phyloP scores from a whole-genome alignment of 2,797 vertebrate genomes.

The Botia kubotai region DNA sequence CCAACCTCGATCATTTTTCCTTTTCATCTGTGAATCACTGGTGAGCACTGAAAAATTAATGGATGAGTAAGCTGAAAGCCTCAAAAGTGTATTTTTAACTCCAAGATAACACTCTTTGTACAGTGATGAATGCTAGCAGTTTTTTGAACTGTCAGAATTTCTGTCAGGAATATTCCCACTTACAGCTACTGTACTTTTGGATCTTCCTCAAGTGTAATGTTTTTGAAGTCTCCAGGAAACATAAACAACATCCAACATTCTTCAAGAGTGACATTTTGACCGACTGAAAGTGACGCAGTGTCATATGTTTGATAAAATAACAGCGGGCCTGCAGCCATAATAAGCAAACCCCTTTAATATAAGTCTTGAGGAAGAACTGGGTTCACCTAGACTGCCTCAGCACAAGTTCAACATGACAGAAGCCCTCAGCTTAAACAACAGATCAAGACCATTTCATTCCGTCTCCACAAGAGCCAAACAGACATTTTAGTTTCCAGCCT shows the following conservation, averaged over 20 bases:
- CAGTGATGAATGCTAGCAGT: conserved; percentile 21
- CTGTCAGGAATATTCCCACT: conserved; percentile 29
- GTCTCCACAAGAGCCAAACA: not conserved
- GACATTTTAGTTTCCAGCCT: not conserved
- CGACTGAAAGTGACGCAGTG: not conserved
- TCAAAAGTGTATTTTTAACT: conserved; percentile 65
- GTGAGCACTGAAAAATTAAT: conserved; percentile 73
- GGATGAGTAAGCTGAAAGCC: conserved; percentile 72
- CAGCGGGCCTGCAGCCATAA: not conserved
- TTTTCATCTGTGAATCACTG: conserved; percentile 76
- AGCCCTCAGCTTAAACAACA: not conserved
- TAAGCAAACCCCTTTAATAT: not conserved
- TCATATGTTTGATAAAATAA: not conserved
- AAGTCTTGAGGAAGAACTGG: not conserved
- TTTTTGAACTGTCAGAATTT: conserved; percentile 49
- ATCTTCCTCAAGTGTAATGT: conserved; percentile 11
- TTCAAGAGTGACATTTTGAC: not conserved
- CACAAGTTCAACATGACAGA: not conserved
- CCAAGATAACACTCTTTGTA: conserved; percentile 55
- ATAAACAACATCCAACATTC: not conserved
- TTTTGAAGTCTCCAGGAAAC: conserved; percentile 5
- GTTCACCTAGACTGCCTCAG: not conserved
- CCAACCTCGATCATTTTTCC: conserved; percentile 66
- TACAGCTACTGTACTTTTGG: conserved; percentile 8
- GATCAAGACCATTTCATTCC: not conserved